phyloP scores from a whole-genome alignment of 1,140 invertebrate species.

The Orius laevigatus region DNA sequence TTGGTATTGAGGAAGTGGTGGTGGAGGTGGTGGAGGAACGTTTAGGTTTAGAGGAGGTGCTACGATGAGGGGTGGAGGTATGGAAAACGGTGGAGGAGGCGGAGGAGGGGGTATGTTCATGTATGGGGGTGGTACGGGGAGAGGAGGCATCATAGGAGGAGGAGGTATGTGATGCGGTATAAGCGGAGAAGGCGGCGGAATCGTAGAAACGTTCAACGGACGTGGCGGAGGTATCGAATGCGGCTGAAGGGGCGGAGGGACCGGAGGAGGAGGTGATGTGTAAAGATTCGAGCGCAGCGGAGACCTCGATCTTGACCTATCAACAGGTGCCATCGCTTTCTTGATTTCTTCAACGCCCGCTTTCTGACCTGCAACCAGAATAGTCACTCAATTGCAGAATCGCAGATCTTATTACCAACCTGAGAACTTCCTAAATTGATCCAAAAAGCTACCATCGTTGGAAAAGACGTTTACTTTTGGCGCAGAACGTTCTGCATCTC shows the following conservation, averaged over 20 bases:
- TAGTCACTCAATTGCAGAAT: slow-evolving; percentile 18
- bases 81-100: slow-evolving; percentile 22
- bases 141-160: slow-evolving; percentile 21
- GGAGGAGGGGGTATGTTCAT: slow-evolving; percentile 25
- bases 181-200: slow-evolving; percentile 29
- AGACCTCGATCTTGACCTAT: neutral
- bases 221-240: slow-evolving; percentile 26
- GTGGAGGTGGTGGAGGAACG: slow-evolving; percentile 19
- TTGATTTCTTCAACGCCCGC: neutral
- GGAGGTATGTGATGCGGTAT: slow-evolving; percentile 26
- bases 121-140: slow-evolving; percentile 24
- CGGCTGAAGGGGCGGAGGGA: slow-evolving; percentile 23
- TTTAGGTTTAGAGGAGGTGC: neutral
- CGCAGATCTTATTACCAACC: slow-evolving; percentile 19
- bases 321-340: neutral
- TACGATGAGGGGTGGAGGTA: slow-evolving; percentile 19
- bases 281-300: neutral
- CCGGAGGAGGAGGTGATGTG: slow-evolving; percentile 7
- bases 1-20: slow-evolving; percentile 23
- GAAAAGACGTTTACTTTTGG: slow-evolving; percentile 43
- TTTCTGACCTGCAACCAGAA: neutral
- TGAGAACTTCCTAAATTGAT: slow-evolving; percentile 52
- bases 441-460: slow-evolving; percentile 66
- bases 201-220: slow-evolving; percentile 32
- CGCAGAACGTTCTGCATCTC: neutral